Percentiles rank a stretch among this genome's conserved stretches.
Evolutionary conservation across 2,888 invertebrate species (phyloP).

Genomic region (Dimorphilus gyrociliatus): DNA sequence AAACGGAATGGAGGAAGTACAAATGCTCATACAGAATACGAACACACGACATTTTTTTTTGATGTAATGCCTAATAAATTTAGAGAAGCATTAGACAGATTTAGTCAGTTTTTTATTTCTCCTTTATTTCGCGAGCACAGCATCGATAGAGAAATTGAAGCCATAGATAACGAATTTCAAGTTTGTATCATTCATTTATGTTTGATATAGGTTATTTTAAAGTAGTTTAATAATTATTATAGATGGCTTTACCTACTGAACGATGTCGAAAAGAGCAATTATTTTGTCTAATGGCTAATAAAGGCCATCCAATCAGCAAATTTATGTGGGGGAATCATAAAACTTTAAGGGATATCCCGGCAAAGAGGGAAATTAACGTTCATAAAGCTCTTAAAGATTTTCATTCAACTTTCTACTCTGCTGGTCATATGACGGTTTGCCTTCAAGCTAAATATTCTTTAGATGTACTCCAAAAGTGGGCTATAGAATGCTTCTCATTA

Average conservation of each 20-base stretch:
- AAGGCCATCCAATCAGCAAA: constrained; percentile 49
- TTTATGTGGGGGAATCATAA: constrained; percentile 85
- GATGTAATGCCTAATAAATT: constrained; percentile 66
- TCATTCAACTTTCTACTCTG: too few species aligned
- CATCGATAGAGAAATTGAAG: constrained; percentile 67
- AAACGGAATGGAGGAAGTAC: constrained; percentile 57
- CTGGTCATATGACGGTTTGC: too few species aligned
- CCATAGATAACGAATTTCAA: too few species aligned
- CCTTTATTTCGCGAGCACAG: constrained; percentile 69
- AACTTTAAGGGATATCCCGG: too few species aligned
- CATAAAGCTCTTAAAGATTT: too few species aligned
- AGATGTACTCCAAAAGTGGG: too few species aligned
- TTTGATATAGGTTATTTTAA: too few species aligned
- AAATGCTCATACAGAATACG: constrained; percentile 73
- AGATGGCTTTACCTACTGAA: constrained; percentile 59
- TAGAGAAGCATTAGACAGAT: constrained; percentile 58
- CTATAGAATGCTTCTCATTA: too few species aligned
- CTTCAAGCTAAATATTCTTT: too few species aligned
- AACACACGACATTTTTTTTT: constrained; percentile 69
- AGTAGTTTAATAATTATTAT: too few species aligned
- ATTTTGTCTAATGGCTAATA: constrained; percentile 50
- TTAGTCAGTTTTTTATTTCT: constrained; percentile 70
- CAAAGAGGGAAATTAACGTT: too few species aligned
- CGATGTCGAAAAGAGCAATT: constrained; percentile 58
- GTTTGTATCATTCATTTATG: constrained; percentile 3